A percentile compares a stretch with the other conserved stretches of the same genome.
These are phyloP conservation scores for Synergus umbraculus DNA, from an alignment of 2,888 invertebrate genomes.

Conservation along the genomic window DNA sequence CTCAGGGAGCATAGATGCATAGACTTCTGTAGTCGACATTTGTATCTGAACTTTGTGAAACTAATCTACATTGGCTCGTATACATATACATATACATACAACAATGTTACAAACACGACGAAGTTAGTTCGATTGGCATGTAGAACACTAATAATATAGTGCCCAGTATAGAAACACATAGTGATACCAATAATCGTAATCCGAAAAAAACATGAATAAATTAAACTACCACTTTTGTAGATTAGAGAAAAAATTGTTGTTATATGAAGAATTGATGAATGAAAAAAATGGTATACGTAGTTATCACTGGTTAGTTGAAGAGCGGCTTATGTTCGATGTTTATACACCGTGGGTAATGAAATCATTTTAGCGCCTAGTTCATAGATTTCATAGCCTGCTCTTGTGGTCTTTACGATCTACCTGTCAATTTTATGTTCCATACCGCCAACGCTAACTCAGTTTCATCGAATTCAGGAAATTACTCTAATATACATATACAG, in stretches of 20 bases:
- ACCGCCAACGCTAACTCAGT: neutral
- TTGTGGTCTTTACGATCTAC: neutral
- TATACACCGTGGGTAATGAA: neutral
- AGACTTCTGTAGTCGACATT: slow-evolving; percentile 9
- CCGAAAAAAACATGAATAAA: too few relatives aligned
- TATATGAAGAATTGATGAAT: neutral
- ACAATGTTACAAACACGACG: slow-evolving; percentile 19
- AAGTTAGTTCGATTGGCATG: slow-evolving; percentile 6
- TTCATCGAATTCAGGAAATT: neutral
- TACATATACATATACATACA: slow-evolving; percentile 49
- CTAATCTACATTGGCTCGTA: slow-evolving; percentile 60
- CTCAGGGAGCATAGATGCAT: neutral
- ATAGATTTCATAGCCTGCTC: slow-evolving; percentile 1
- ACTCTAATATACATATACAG: neutral
- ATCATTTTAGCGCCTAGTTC: neutral
- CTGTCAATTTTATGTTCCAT: neutral
- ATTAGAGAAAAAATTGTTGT: neutral
- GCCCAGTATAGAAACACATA: neutral
- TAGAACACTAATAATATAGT: neutral
- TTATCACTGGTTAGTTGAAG: neutral
- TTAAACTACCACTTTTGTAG: neutral
- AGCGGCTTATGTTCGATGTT: neutral
- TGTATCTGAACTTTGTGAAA: slow-evolving; percentile 45
- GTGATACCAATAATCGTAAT: neutral
- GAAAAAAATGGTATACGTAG: neutral